A percentile compares a stretch with the other conserved stretches of the same genome.
These are phyloP conservation scores for Pelobates cultripes DNA, from an alignment of 2,797 vertebrate species.

Conservation along the genomic window DNA sequence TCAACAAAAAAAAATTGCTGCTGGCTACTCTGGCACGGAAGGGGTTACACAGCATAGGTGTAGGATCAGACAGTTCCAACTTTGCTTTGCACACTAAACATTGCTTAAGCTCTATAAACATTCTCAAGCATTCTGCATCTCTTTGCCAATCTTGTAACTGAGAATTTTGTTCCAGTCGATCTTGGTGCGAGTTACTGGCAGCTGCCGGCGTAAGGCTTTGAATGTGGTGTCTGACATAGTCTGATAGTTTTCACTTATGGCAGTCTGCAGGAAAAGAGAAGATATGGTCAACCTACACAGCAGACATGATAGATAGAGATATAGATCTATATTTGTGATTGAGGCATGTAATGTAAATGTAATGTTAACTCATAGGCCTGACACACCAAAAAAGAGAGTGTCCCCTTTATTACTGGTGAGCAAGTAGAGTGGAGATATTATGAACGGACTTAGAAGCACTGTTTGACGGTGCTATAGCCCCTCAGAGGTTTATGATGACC, in stretches of 20 bases:
- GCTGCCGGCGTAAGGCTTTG: slow-evolving; percentile 93
- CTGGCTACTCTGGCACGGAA: slow-evolving; percentile 21
- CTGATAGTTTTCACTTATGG: slow-evolving; percentile 96
- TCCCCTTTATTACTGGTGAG: too few species aligned
- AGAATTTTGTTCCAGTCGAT: slow-evolving; percentile 99
- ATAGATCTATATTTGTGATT: too few species aligned
- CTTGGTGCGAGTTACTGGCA: slow-evolving; percentile 95
- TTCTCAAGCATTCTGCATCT: slow-evolving; percentile 88
- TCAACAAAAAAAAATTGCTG: slow-evolving; percentile 18
- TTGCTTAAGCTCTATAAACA: slow-evolving; percentile 39
- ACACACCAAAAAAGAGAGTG: too few species aligned
- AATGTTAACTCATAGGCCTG: too few species aligned
- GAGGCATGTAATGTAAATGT: too few species aligned
- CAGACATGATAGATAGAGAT: too few species aligned
- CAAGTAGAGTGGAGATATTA: too few species aligned
- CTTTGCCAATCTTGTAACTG: slow-evolving; percentile 97
- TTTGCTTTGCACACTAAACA: slow-evolving; percentile 57
- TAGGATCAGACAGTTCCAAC: slow-evolving; percentile 50
- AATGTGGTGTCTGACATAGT: slow-evolving; percentile 98
- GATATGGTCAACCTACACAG: neutral
- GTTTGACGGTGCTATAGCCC: too few species aligned
- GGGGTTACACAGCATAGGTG: slow-evolving; percentile 35
- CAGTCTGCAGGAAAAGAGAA: slow-evolving; percentile 76
- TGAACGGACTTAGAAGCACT: too few species aligned
- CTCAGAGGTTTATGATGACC: too few species aligned